Evolutionary conservation across 2,113 vertebrate genomes (phyloP).

Genomic region (Cyprinodon variegatus): DNA sequence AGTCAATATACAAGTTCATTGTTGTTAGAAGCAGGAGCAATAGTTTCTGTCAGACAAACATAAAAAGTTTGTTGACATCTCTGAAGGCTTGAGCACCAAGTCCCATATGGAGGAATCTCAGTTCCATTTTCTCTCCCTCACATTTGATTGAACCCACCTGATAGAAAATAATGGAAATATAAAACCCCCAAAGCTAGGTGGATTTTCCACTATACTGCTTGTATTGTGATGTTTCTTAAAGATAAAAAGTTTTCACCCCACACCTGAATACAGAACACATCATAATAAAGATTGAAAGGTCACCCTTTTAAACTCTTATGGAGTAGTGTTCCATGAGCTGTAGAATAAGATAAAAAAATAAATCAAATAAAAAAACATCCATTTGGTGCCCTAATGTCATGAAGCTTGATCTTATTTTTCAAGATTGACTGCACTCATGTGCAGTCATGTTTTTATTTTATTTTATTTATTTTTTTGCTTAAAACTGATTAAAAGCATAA

Average conservation of each 20-base stretch:
- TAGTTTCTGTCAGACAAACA: constrained; percentile 38
- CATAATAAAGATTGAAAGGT: constrained; percentile 24
- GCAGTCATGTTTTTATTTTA: background rate
- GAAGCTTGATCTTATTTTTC: background rate
- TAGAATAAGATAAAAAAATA: background rate
- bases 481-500: background rate
- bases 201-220: constrained; percentile 23
- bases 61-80: constrained; percentile 46
- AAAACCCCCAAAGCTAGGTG: constrained; percentile 30
- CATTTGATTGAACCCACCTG: constrained; percentile 43
- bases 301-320: constrained; percentile 25
- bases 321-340: background rate
- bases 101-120: constrained; percentile 34
- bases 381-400: background rate
- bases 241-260: constrained; percentile 21
- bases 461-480: background rate
- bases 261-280: constrained; percentile 3
- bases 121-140: constrained; percentile 47
- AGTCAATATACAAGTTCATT: constrained; percentile 59
- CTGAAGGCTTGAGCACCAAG: constrained; percentile 14
- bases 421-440: background rate
- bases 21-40: constrained; percentile 26
- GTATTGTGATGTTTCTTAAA: constrained; percentile 23
- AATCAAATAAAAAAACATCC: background rate
- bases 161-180: constrained; percentile 45